These are phyloP conservation scores for Megalopta genalis DNA, from an alignment of 1,140 invertebrate species.

Conservation along the genomic window DNA sequence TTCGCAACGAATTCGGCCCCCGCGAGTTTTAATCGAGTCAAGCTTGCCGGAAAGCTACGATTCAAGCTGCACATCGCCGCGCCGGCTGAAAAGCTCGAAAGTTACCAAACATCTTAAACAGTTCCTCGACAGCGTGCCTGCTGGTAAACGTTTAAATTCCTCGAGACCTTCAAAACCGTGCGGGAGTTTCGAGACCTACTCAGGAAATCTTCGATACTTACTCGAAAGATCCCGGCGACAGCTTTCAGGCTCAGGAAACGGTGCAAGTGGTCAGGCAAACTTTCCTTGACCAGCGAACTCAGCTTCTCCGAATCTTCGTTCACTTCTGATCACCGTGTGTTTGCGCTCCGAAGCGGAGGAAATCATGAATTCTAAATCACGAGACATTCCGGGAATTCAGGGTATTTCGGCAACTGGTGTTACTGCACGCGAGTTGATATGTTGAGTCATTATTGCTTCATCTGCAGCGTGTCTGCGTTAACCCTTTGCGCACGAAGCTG, in stretches of 20 bases:
- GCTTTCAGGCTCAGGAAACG: not conserved
- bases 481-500: too few relatives aligned
- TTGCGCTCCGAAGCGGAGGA: too few relatives aligned
- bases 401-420: too few relatives aligned
- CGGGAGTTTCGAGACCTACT: not conserved
- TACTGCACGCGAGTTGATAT: too few relatives aligned
- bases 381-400: too few relatives aligned
- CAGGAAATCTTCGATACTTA: slow-evolving; percentile 8
- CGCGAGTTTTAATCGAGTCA: slow-evolving; percentile 21
- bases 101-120: slow-evolving; percentile 22
- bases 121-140: not conserved
- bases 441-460: too few relatives aligned
- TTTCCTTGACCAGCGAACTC: not conserved
- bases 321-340: not conserved
- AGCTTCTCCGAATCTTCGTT: not conserved
- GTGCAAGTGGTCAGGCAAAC: not conserved
- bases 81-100: slow-evolving; percentile 20
- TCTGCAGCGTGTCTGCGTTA: too few relatives aligned
- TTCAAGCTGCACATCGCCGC: not conserved
- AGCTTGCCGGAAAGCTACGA: slow-evolving; percentile 2
- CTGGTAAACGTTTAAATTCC: slow-evolving; percentile 19
- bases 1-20: not conserved
- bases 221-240: not conserved
- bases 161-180: not conserved
- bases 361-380: too few relatives aligned